A percentile compares a stretch with the other conserved stretches of the same genome.
Evolutionary conservation across 92 coral and sea anemone genomes (phyloP).

Genomic region (Anthopleura xanthogrammica): DNA sequence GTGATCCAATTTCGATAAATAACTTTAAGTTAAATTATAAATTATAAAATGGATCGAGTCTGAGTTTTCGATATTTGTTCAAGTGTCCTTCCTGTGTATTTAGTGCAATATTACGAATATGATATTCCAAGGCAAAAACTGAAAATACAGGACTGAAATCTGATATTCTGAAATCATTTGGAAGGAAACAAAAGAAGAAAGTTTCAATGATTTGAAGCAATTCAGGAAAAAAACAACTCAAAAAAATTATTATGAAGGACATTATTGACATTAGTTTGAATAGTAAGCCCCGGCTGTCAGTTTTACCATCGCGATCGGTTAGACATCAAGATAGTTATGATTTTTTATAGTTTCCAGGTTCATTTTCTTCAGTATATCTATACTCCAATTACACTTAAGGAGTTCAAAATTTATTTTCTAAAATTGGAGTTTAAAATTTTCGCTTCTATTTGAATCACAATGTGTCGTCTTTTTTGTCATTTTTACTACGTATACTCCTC

Average conservation of each 20-base stretch:
- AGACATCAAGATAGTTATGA: neutral
- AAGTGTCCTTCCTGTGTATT: conserved; percentile 6
- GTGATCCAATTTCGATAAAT: neutral
- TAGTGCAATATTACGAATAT: neutral
- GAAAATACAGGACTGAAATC: neutral
- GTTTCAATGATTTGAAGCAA: neutral
- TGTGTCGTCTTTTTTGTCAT: neutral
- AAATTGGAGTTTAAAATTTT: neutral
- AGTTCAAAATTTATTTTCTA: neutral
- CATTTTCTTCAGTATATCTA: neutral
- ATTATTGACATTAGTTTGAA: neutral
- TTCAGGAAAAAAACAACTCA: neutral
- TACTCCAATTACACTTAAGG: neutral
- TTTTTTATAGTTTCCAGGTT: neutral
- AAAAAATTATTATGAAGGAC: neutral
- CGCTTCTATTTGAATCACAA: neutral
- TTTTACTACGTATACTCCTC: too few species aligned
- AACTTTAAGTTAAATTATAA: neutral
- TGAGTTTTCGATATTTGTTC: neutral
- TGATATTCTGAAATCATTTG: neutral
- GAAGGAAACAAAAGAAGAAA: neutral
- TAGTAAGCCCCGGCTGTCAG: neutral
- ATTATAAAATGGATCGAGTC: neutral
- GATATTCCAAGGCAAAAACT: neutral
- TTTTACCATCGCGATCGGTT: neutral